Evolutionary conservation across 2,113 vertebrate species (phyloP).

Genomic region (Tupaia tana): DNA sequence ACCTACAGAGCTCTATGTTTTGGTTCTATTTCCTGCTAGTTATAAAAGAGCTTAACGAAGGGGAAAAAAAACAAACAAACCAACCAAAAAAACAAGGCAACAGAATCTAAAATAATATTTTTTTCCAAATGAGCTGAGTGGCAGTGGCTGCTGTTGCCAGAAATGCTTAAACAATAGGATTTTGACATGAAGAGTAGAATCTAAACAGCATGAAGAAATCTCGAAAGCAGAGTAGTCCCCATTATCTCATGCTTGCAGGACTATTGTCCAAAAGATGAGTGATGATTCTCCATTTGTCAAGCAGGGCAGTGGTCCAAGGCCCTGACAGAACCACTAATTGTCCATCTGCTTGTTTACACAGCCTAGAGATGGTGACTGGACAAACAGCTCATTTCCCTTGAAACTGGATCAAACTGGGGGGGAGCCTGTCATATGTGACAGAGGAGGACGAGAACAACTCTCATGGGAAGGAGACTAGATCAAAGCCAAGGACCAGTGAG

Average conservation of each 20-base stretch:
- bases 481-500: conserved; percentile 40
- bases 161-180: conserved; percentile 68
- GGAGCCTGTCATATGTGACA: conserved; percentile 48
- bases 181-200: conserved; percentile 75
- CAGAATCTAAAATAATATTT: conserved; percentile 58
- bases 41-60: conserved; percentile 50
- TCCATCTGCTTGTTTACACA: conserved; percentile 79
- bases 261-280: conserved; percentile 70
- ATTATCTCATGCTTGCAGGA: conserved; percentile 72
- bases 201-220: conserved; percentile 79
- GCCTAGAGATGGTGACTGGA: conserved; percentile 68
- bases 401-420: conserved; percentile 68
- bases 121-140: conserved; percentile 50
- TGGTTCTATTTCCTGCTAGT: conserved; percentile 52
- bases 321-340: conserved; percentile 60
- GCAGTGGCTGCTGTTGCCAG: conserved; percentile 58
- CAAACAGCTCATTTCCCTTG: conserved; percentile 80
- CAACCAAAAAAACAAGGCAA: conserved; percentile 27
- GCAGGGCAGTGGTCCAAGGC: conserved; percentile 54
- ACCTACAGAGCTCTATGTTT: neutral
- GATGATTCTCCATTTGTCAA: conserved; percentile 72
- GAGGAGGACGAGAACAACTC: conserved; percentile 4
- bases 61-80: neutral
- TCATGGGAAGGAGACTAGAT: conserved; percentile 51
- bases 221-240: conserved; percentile 54